Evolutionary conservation across 2,888 invertebrate genomes (phyloP), one percentile per base, ranked within the genome.

Genomic region (Anoncus sp.): DNA sequence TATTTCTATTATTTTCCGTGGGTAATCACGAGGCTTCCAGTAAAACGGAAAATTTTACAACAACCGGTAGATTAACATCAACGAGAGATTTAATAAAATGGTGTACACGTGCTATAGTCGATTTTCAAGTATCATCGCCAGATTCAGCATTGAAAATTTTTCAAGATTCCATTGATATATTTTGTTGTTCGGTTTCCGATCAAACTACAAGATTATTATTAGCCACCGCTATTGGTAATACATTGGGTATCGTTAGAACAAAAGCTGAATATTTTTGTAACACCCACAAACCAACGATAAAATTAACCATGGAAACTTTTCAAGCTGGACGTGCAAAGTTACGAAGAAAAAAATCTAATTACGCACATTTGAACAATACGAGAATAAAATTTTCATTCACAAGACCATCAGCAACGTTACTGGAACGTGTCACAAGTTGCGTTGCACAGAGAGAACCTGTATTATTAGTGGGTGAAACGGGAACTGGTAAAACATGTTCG

Each of bases 401-500:
- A 0, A 93, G 96, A 40, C 95, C 96, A 70, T 95, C 97, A 0
- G 94, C 96, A 0, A 95, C 95, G 87, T 92, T 98, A 57, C 91
- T 99, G 47, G 99, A 99, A 92, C 94, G 96, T 24, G 95, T 99
- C 63, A 95, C 97, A 20, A 96, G 96, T 78, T 97, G 97, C 87
- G 94, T 99, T 0, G 92, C 92, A 0, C 94, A 96, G 62, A 94
- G 94, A 60, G 99, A 99, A 89, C 98, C 99, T 0, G 97, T 99
- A 1, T 92, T 99, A 5, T 92, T 99, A 6, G 98, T 99, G 0
- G 99, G 99, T 31, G 99, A 99, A 92, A 99, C 99, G 0, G 99
- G 99, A 57, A 98, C 98, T 0, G 99, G 99, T 0, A 99, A 99
- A 92, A 99, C 99, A 0, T 97, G 98, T 0, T 95, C 97, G 0